Percentiles rank a stretch among this genome's conserved stretches.
Conservation (phyloP, 2,113 vertebrate species). For the Pao palembangensis region DNA sequence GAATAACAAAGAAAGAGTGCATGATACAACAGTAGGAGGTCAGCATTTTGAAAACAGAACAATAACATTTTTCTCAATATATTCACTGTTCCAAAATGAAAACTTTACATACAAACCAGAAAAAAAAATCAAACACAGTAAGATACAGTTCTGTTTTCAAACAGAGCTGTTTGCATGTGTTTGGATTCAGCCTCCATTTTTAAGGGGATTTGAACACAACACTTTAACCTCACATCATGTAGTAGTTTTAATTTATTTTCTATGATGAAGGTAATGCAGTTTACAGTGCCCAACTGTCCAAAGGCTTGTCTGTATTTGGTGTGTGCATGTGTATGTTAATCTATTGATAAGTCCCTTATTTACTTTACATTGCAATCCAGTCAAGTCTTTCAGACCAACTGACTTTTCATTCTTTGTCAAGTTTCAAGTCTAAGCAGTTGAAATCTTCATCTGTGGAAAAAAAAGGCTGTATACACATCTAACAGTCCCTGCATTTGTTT, state of each 20-base stretch:
- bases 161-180: conserved; percentile 74
- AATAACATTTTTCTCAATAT: conserved; percentile 72
- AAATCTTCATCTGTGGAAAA: conserved; percentile 77
- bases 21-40: conserved; percentile 77
- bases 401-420: conserved; percentile 67
- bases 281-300: conserved; percentile 71
- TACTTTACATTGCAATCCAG: conserved; percentile 71
- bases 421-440: conserved; percentile 78
- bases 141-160: conserved; percentile 70
- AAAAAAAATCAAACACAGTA: conserved; percentile 66
- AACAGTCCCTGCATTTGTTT: conserved; percentile 79
- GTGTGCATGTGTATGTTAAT: conserved; percentile 74
- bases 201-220: conserved; percentile 62
- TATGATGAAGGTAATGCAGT: conserved; percentile 71
- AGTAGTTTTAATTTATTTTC: conserved; percentile 63
- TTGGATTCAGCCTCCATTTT: conserved; percentile 64
- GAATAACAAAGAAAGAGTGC: conserved; percentile 69
- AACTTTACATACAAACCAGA: conserved; percentile 64
- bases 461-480: conserved; percentile 75
- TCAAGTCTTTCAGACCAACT: conserved; percentile 71
- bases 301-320: conserved; percentile 74
- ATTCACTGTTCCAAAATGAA: conserved; percentile 70
- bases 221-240: conserved; percentile 67
- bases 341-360: conserved; percentile 67
- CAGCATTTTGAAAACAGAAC: conserved; percentile 74